These are phyloP conservation scores for Callorhinus ursinus DNA, from an alignment of 2,113 vertebrate species.

Conservation along the genomic window DNA sequence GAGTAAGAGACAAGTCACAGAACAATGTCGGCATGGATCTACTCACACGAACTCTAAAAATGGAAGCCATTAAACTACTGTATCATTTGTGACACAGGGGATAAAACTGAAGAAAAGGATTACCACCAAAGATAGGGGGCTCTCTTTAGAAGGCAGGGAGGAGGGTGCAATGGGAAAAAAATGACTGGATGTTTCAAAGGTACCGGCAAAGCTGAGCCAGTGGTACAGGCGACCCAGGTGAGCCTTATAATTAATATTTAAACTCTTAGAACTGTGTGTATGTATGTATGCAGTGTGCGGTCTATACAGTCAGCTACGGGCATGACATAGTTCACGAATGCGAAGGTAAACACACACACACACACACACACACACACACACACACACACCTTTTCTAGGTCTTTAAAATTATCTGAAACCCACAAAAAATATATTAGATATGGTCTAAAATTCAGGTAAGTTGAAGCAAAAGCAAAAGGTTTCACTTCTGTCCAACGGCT, in stretches of 20 bases:
- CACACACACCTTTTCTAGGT: no score
- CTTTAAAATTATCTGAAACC: slow-evolving; percentile 24
- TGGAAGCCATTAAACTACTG: not conserved
- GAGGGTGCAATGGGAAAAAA: not conserved
- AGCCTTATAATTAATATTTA: not conserved
- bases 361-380: not conserved
- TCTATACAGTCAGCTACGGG: not conserved
- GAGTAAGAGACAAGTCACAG: not conserved
- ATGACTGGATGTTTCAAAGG: not conserved
- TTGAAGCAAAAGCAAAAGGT: not conserved
- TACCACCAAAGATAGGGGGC: not conserved
- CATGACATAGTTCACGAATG: not conserved
- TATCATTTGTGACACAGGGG: not conserved
- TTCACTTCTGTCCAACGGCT: not conserved
- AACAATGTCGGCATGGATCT: not conserved
- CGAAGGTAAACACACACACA: not conserved
- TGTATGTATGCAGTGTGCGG: not conserved
- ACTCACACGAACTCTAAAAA: not conserved
- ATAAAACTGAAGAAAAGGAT: not conserved
- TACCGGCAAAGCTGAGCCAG: not conserved
- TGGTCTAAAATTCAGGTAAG: not conserved
- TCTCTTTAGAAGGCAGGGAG: not conserved
- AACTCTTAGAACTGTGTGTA: not conserved
- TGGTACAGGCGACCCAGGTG: not conserved
- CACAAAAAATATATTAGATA: not conserved